Conservation (phyloP, 2,888 invertebrate species). For the Trichacis sp. region DNA sequence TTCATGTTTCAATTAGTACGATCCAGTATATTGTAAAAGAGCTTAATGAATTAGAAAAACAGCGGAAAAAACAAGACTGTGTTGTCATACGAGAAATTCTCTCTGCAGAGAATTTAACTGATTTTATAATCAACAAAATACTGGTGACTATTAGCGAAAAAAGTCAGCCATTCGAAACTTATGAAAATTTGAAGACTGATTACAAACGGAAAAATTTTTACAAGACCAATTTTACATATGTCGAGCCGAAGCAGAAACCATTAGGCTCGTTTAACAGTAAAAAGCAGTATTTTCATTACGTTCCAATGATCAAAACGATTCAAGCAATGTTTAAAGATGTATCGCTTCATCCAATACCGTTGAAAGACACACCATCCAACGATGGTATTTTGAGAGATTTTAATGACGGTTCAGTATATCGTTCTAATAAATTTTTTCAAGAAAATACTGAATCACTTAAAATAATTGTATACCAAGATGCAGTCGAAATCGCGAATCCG, state of each 20-base stretch:
- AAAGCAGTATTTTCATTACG: slow-evolving; percentile 2
- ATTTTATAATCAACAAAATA: too few relatives aligned
- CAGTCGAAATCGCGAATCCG: slow-evolving; percentile 54
- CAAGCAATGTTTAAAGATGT: not conserved
- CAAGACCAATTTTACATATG: not conserved
- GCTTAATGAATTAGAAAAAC: too few relatives aligned
- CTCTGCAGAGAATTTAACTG: too few relatives aligned
- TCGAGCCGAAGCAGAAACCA: not conserved
- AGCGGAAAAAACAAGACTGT: too few relatives aligned
- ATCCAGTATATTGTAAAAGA: too few relatives aligned
- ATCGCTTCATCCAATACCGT: not conserved
- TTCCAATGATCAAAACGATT: slow-evolving; percentile 5
- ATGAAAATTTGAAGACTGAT: not conserved
- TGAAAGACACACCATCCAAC: not conserved
- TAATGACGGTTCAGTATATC: slow-evolving; percentile 19
- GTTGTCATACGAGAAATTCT: too few relatives aligned
- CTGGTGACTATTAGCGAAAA: too few relatives aligned
- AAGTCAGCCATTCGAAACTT: too few relatives aligned
- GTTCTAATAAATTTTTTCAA: slow-evolving; percentile 17
- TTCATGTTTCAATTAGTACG: too few relatives aligned
- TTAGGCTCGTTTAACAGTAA: not conserved
- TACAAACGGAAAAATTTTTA: not conserved
- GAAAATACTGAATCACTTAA: slow-evolving; percentile 20
- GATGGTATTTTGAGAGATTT: slow-evolving; percentile 19
- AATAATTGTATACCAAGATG: slow-evolving; percentile 53